phyloP scores from a whole-genome alignment of 2,888 invertebrate genomes.

The Drosophila niveifrons region DNA sequence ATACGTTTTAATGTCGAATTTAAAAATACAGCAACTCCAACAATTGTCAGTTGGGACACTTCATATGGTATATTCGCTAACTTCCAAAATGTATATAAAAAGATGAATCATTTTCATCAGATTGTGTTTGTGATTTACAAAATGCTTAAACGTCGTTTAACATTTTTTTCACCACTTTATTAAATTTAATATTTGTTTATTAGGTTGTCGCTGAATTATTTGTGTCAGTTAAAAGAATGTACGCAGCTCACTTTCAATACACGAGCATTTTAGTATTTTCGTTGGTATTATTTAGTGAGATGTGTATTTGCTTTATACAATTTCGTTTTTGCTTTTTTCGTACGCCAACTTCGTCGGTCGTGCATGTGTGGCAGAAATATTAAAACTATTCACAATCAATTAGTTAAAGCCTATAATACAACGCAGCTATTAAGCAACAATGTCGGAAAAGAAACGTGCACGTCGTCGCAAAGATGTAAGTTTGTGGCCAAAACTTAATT shows the following conservation, averaged over 20 bases:
- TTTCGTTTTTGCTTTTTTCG: constrained; percentile 43
- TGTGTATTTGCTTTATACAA: constrained; percentile 27
- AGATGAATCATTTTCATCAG: no score
- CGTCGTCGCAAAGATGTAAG: constrained; percentile 85
- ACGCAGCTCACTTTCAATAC: background rate
- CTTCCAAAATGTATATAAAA: no score
- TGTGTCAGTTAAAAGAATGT: background rate
- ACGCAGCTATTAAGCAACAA: constrained; percentile 52
- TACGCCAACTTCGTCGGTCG: constrained; percentile 39
- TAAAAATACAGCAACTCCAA: background rate
- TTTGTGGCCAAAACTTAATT: constrained; percentile 25
- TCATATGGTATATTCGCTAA: no score
- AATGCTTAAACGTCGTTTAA: no score
- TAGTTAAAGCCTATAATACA: constrained; percentile 34
- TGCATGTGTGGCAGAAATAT: constrained; percentile 71
- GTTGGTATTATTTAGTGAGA: constrained; percentile 39
- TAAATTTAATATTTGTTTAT: no score
- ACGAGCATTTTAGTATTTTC: background rate
- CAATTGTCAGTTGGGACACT: no score
- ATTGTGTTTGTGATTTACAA: no score
- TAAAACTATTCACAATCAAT: constrained; percentile 43
- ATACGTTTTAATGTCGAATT: background rate
- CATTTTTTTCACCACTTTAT: no score
- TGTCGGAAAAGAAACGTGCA: constrained; percentile 85
- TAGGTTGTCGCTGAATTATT: background rate